phyloP scores from a whole-genome alignment of 2,113 vertebrate genomes.

The Macrotis lagotis region DNA sequence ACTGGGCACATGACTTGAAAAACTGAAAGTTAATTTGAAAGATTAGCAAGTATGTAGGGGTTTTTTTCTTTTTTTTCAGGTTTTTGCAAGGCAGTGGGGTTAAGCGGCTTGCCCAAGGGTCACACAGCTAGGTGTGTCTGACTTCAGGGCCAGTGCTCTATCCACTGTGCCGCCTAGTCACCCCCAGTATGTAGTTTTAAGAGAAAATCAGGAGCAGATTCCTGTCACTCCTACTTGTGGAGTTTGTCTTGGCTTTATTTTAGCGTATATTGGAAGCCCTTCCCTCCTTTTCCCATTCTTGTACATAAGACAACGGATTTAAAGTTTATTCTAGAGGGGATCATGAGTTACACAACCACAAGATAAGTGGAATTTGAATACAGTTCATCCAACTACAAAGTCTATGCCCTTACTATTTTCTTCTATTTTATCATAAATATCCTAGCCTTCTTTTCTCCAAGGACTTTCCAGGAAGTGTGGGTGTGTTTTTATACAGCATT shows the following conservation, averaged over 20 bases:
- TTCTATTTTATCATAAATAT: neutral
- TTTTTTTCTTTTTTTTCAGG: too few relatives aligned
- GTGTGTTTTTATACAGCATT: too few relatives aligned
- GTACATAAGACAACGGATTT: neutral
- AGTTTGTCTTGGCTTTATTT: neutral
- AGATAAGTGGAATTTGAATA: neutral
- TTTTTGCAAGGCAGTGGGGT: too few relatives aligned
- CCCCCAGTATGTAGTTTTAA: slow-evolving; percentile 20
- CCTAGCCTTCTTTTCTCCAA: neutral
- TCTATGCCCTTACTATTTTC: neutral
- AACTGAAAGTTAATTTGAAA: neutral
- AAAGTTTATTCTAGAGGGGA: neutral
- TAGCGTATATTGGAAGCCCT: neutral
- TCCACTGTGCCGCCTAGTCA: too few relatives aligned
- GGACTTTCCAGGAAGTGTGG: too few relatives aligned
- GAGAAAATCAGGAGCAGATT: slow-evolving; percentile 16
- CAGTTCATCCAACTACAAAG: neutral
- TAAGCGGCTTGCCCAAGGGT: too few relatives aligned
- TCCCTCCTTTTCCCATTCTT: neutral
- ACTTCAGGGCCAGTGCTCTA: too few relatives aligned
- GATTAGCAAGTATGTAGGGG: neutral
- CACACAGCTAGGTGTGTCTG: too few relatives aligned
- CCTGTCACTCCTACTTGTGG: neutral
- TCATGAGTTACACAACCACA: neutral
- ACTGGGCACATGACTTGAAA: slow-evolving; percentile 12